These are phyloP conservation scores for Andrena flavipes DNA, from an alignment of 2,888 invertebrate species.

Conservation along the genomic window DNA sequence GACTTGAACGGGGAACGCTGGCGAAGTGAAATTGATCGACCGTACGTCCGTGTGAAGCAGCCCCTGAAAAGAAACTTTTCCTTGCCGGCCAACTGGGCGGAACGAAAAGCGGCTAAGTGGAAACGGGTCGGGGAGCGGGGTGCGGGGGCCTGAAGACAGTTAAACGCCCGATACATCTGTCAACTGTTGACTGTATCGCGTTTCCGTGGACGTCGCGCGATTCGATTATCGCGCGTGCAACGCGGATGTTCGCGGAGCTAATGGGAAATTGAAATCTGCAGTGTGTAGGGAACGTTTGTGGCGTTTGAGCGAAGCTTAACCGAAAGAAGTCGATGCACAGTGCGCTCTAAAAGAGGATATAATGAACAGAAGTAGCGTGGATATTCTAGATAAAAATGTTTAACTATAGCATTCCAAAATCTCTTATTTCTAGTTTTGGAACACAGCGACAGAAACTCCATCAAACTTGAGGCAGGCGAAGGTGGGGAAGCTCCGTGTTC, in stretches of 20 bases:
- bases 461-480: too few species aligned
- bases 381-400: too few species aligned
- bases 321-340: too few species aligned
- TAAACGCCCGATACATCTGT: conserved; percentile 53
- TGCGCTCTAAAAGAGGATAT: too few species aligned
- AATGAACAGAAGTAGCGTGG: too few species aligned
- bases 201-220: conserved; percentile 30
- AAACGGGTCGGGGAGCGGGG: neutral
- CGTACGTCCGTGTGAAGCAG: conserved; percentile 40
- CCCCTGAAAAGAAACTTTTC: conserved; percentile 41
- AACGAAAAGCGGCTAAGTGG: conserved; percentile 38
- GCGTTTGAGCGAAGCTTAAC: neutral
- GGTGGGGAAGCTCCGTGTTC: neutral
- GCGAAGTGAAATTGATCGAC: conserved; percentile 50
- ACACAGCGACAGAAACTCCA: too few species aligned
- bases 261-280: conserved; percentile 40
- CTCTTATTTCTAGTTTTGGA: too few species aligned
- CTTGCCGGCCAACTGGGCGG: conserved; percentile 38
- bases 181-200: conserved; percentile 42
- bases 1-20: conserved; percentile 30
- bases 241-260: conserved; percentile 14
- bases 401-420: too few species aligned
- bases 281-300: neutral
- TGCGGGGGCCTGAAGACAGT: conserved; percentile 42
- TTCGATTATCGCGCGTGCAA: conserved; percentile 29